phyloP scores from a whole-genome alignment of 1,140 invertebrate genomes.

The Adelges cooleyi region DNA sequence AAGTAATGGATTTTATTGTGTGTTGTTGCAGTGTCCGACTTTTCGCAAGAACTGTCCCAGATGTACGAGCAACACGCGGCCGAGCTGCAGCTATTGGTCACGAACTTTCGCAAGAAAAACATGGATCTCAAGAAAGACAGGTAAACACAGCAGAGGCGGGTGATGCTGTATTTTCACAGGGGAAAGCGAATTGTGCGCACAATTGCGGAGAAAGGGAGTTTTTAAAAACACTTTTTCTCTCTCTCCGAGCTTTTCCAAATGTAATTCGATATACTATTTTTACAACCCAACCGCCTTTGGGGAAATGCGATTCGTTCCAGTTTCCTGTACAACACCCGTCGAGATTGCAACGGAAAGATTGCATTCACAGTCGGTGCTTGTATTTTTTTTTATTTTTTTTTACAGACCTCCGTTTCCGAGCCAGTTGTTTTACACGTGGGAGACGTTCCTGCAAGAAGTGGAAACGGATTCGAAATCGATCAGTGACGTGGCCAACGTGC shows the following conservation, averaged over 20 bases:
- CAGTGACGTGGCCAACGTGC: slow-evolving; percentile 71
- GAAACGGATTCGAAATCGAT: slow-evolving; percentile 85
- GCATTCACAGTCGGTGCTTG: too few relatives aligned
- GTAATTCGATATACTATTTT: neutral
- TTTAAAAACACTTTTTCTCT: neutral
- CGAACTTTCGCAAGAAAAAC: slow-evolving; percentile 75
- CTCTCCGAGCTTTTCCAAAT: neutral
- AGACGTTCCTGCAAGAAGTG: slow-evolving; percentile 79
- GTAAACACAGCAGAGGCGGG: too few relatives aligned
- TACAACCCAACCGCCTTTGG: neutral
- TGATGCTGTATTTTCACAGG: too few relatives aligned
- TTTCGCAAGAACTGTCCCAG: slow-evolving; percentile 80
- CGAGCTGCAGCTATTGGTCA: slow-evolving; percentile 76
- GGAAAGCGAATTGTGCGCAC: too few relatives aligned
- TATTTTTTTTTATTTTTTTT: slow-evolving; percentile 21
- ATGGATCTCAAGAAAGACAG: slow-evolving; percentile 77
- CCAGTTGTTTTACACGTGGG: slow-evolving; percentile 81
- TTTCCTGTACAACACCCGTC: too few relatives aligned
- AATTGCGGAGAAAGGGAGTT: too few relatives aligned
- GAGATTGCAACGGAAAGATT: too few relatives aligned
- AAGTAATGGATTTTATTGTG: too few relatives aligned
- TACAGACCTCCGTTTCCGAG: slow-evolving; percentile 63
- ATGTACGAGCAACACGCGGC: slow-evolving; percentile 86
- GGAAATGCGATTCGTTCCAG: too few relatives aligned
- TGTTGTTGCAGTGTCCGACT: slow-evolving; percentile 78